A percentile compares a stretch with the other conserved stretches of the same genome.
phyloP scores from a whole-genome alignment of 2,888 invertebrate genomes.

The Eupithecia vulgata region DNA sequence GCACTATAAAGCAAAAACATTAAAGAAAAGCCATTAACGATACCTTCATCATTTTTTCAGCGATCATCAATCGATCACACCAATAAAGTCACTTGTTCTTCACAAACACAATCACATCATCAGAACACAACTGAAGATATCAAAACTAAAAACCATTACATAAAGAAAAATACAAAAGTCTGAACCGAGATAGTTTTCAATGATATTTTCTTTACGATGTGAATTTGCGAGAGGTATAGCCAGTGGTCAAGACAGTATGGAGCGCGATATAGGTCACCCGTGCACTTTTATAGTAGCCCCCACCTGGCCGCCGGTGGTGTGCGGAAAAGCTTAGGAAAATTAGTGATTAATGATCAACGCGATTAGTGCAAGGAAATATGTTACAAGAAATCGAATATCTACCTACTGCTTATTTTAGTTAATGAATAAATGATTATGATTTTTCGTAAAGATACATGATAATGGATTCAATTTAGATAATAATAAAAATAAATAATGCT shows the following conservation, averaged over 20 bases:
- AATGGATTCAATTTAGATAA: too few species aligned
- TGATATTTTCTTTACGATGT: constrained; percentile 10
- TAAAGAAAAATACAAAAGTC: neutral
- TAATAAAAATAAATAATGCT: too few species aligned
- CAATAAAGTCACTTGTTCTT: constrained; percentile 37
- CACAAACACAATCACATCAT: constrained; percentile 35
- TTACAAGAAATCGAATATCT: neutral
- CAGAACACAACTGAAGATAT: constrained; percentile 18
- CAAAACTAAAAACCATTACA: neutral
- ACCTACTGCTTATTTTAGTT: too few species aligned
- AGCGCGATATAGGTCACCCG: constrained; percentile 75
- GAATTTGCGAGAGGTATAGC: constrained; percentile 46
- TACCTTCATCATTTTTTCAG: constrained; percentile 55
- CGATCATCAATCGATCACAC: constrained; percentile 44
- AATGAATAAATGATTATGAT: too few species aligned
- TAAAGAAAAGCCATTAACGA: too few species aligned
- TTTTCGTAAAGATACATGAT: too few species aligned
- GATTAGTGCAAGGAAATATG: constrained; percentile 1
- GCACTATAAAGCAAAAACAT: too few species aligned
- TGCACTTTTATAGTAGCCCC: constrained; percentile 70
- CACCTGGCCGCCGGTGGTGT: constrained; percentile 46
- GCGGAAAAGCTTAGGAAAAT: constrained; percentile 33
- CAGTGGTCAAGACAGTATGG: constrained; percentile 59
- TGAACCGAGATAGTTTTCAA: neutral
- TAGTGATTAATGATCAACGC: constrained; percentile 17